phyloP scores from a whole-genome alignment of 2,113 vertebrate species.

The Pelecanoides urinatrix region DNA sequence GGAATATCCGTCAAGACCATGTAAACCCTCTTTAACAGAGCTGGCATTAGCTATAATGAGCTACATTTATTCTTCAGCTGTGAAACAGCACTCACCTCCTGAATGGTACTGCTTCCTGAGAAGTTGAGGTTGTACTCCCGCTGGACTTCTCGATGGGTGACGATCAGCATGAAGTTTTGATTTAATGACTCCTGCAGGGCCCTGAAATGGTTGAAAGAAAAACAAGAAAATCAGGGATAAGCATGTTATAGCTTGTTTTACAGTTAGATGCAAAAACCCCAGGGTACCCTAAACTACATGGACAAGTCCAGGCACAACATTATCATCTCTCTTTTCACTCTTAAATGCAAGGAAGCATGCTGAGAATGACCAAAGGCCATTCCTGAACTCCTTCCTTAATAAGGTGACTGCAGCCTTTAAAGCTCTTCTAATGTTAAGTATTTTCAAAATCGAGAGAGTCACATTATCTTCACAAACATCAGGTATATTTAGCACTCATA shows the following conservation, averaged over 20 bases:
- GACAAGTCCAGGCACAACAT: constrained; percentile 84
- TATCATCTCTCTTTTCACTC: constrained; percentile 74
- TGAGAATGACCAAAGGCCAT: constrained; percentile 78
- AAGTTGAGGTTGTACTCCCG: constrained; percentile 99
- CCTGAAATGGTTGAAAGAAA: constrained; percentile 84
- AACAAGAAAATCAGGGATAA: constrained; percentile 84
- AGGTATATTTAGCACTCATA: constrained; percentile 36
- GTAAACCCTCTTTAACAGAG: constrained; percentile 68
- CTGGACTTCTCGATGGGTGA: constrained; percentile 97
- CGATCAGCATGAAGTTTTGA: constrained; percentile 97
- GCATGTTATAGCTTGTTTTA: constrained; percentile 89
- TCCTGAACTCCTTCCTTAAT: constrained; percentile 76
- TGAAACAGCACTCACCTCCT: constrained; percentile 89
- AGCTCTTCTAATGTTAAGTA: constrained; percentile 57
- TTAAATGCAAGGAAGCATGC: constrained; percentile 72
- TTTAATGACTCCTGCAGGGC: constrained; percentile 95
- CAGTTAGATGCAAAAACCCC: constrained; percentile 77
- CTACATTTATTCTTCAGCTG: constrained; percentile 75
- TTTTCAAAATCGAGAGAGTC: constrained; percentile 21
- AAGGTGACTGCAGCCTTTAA: constrained; percentile 56
- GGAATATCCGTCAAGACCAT: constrained; percentile 52
- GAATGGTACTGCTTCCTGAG: constrained; percentile 96
- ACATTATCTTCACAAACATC: constrained; percentile 5
- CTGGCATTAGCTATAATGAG: constrained; percentile 77
- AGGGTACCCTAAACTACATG: constrained; percentile 78